These are phyloP conservation scores for Heliconius charithonia DNA, from an alignment of 2,888 invertebrate species.

Conservation along the genomic window DNA sequence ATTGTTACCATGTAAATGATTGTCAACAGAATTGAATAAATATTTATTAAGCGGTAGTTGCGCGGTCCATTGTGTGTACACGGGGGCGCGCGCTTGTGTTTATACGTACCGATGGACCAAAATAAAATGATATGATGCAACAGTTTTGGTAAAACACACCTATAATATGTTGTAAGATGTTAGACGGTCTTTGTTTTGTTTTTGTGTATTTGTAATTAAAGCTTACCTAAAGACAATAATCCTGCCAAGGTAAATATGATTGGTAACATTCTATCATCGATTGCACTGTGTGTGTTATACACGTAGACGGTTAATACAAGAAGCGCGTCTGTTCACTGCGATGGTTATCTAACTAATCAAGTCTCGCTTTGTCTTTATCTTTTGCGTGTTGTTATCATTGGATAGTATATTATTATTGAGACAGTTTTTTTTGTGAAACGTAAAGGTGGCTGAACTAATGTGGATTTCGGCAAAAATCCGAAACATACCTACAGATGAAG, in stretches of 20 bases:
- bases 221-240: constrained; percentile 68
- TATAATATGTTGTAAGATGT: constrained; percentile 40
- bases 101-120: constrained; percentile 59
- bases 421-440: constrained; percentile 58
- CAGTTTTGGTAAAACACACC: constrained; percentile 46
- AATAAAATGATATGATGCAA: constrained; percentile 64
- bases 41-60: constrained; percentile 74
- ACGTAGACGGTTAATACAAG: constrained; percentile 52
- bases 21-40: constrained; percentile 82
- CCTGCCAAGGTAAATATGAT: constrained; percentile 58
- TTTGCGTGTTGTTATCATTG: constrained; percentile 64
- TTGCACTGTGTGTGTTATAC: constrained; percentile 42
- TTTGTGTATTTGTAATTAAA: background rate
- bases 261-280: constrained; percentile 58
- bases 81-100: constrained; percentile 60
- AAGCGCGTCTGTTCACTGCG: constrained; percentile 56
- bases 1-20: constrained; percentile 78
- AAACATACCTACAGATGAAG: constrained; percentile 36
- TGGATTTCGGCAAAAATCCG: constrained; percentile 47
- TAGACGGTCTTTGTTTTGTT: constrained; percentile 44
- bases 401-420: constrained; percentile 68
- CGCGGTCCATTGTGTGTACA: constrained; percentile 64
- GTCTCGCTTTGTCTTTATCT: constrained; percentile 65
- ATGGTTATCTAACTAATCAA: constrained; percentile 72
- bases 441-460: constrained; percentile 49